These are phyloP conservation scores for Centrocercus urophasianus DNA, from an alignment of 2,113 vertebrate species.

Conservation along the genomic window DNA sequence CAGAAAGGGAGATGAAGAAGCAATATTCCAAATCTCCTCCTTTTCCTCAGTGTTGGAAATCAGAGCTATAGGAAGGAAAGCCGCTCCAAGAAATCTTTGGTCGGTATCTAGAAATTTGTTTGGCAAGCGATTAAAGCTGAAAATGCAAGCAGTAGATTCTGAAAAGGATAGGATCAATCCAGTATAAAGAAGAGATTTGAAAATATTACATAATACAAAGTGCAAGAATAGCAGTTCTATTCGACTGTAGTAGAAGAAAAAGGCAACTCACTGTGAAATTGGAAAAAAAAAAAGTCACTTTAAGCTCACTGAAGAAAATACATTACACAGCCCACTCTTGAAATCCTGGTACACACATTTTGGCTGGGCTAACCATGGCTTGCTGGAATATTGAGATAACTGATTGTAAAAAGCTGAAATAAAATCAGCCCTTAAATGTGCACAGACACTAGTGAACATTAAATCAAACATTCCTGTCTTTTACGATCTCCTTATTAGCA, in stretches of 20 bases:
- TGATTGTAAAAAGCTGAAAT: not conserved
- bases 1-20: not conserved
- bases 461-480: not conserved
- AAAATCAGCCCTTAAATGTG: not conserved
- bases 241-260: not conserved
- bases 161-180: not conserved
- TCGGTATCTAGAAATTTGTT: not conserved
- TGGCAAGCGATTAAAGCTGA: not conserved
- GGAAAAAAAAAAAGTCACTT: not conserved
- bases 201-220: not conserved
- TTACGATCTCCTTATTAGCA: not conserved
- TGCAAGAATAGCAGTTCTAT: conserved; percentile 11
- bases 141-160: not conserved
- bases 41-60: not conserved
- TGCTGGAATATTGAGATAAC: not conserved
- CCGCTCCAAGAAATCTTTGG: not conserved
- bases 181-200: conserved; percentile 23
- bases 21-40: not conserved
- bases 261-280: not conserved
- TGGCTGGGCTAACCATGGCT: not conserved
- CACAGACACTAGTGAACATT: not conserved
- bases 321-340: not conserved
- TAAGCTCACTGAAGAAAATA: not conserved
- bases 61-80: not conserved
- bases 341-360: not conserved